Evolutionary conservation across 2,797 vertebrate genomes (phyloP).

Genomic region (Yasuhikotakia modesta): DNA sequence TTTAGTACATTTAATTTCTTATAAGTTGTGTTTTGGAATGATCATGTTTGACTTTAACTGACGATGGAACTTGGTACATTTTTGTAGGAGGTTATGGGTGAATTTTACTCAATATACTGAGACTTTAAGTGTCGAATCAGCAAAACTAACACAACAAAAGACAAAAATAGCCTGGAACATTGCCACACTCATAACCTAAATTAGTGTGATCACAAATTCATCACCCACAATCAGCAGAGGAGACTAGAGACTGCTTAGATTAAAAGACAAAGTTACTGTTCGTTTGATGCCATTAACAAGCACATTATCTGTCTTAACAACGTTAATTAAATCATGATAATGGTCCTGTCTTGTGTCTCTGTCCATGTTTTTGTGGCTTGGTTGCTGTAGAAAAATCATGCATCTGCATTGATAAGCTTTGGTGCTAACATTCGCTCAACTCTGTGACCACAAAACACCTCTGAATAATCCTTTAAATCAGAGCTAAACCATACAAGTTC

Average conservation of each 20-base stretch:
- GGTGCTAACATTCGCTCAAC: background rate
- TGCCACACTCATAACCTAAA: background rate
- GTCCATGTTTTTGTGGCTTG: background rate
- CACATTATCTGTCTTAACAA: background rate
- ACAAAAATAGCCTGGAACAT: background rate
- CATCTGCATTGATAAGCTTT: background rate
- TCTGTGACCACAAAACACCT: background rate
- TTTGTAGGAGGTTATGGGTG: background rate
- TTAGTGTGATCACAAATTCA: background rate
- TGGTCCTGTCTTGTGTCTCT: background rate
- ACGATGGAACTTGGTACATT: background rate
- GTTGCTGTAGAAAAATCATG: background rate
- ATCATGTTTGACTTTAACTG: background rate
- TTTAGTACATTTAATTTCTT: background rate
- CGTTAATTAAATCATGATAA: conserved; percentile 30
- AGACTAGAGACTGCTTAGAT: conserved; percentile 6
- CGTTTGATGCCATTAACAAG: conserved; percentile 9
- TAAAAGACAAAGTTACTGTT: conserved; percentile 15
- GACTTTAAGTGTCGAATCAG: background rate
- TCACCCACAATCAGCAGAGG: background rate
- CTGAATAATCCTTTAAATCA: background rate
- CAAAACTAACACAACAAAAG: background rate
- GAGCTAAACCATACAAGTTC: too few species aligned
- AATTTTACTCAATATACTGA: background rate
- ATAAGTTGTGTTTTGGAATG: background rate